Percentiles rank a stretch among this genome's conserved stretches.
Evolutionary conservation across 1,140 invertebrate species (phyloP).

Genomic region (Lasioglossum albipes): DNA sequence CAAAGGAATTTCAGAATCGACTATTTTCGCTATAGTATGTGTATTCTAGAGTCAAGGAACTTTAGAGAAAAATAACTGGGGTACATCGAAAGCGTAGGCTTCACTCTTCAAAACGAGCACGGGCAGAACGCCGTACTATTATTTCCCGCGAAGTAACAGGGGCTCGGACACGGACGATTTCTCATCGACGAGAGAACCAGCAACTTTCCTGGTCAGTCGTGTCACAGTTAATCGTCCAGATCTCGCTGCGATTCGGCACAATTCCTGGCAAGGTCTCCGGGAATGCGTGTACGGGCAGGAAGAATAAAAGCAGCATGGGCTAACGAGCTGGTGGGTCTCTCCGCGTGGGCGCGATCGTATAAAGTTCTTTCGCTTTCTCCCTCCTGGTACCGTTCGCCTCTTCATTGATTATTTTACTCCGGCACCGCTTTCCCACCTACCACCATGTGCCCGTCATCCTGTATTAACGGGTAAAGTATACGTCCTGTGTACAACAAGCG

Average conservation of each 20-base stretch:
- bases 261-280: constrained; percentile 50
- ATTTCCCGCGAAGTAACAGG: too few species aligned
- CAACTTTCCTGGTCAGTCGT: too few species aligned
- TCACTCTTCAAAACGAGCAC: too few species aligned
- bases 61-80: too few species aligned
- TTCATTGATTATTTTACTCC: constrained; percentile 67
- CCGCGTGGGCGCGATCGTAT: constrained; percentile 55
- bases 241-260: constrained; percentile 26
- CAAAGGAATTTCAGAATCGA: too few species aligned
- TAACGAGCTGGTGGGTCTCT: constrained; percentile 41
- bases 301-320: constrained; percentile 48
- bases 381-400: constrained; percentile 41
- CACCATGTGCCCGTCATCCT: constrained; percentile 23
- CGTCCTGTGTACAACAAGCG: constrained; percentile 1
- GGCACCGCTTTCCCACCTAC: constrained; percentile 40
- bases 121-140: too few species aligned
- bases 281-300: constrained; percentile 17
- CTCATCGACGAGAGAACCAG: too few species aligned
- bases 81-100: too few species aligned
- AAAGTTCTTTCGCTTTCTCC: constrained; percentile 48
- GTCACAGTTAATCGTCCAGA: too few species aligned
- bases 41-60: too few species aligned
- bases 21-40: too few species aligned
- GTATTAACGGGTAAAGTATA: constrained; percentile 23
- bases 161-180: too few species aligned